Base-by-base conservation (phyloP, 2,888 invertebrate species). In the Cremastinae sp. region DNA sequence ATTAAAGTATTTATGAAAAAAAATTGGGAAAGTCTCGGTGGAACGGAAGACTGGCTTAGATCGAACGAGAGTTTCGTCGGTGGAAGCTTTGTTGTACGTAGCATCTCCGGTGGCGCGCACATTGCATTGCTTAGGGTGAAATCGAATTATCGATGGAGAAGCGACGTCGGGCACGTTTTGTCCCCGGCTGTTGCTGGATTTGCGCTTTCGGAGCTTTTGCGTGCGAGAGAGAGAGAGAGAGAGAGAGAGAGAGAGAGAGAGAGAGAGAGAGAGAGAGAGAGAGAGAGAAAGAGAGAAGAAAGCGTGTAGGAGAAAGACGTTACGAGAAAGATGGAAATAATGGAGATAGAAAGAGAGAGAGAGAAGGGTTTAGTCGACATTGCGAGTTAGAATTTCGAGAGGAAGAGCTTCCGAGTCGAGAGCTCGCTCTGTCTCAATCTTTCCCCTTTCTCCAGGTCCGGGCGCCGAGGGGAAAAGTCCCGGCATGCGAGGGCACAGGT, bases 111-210 rank as follows among this genome's bases (percentile, higher is more conserved):
- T 20, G 56, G 61, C 69, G 14, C 53, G 22, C 59, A 59, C 54
- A 28, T 5, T 28, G 54, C 71, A n/a, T 49, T 51, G 28, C 64
- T 54, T 20, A 41, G 64, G 70, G 76, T 66, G 74, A 83, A 82
- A 84, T 84, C 78, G 81, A 84, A 83, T 84, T 82, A 84, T 83
- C 80, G 81, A 77, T 76, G 65, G 65, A 74, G 54, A 51, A 64
- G 64, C 71, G 76, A 65, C 66, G 70, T 45, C 53, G 73, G 74
- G 69, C 18, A 53, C 64, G 62, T 51, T 58, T 69, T 53, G 68
- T 54, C 53, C 45, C 68, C 18, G 28, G 51, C 68, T 18, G 68
- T 68, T 41, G 54, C 49, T 71, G 72, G 72, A 69, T 73, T 69
- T 59, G 64, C 53, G 47, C 58, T 62, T n/a, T n/a, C n/a, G 14